These are phyloP conservation scores for Teleopsis dalmanni DNA, from an alignment of 1,140 invertebrate species.

Conservation along the genomic window DNA sequence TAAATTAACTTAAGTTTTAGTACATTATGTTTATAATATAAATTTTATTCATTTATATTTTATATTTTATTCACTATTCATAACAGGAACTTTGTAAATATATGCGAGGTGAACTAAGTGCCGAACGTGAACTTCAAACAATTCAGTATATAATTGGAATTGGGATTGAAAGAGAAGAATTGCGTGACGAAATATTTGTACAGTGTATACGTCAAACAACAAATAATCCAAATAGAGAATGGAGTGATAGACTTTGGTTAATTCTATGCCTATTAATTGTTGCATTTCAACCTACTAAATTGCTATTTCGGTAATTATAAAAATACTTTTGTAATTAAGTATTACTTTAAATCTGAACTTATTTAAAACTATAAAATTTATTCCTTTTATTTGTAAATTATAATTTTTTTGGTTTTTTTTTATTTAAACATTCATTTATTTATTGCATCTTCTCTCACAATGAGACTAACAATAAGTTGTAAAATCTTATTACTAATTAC, in stretches of 20 bases:
- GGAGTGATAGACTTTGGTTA: constrained; percentile 78
- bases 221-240: constrained; percentile 75
- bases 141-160: constrained; percentile 80
- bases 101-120: constrained; percentile 73
- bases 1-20: too few species aligned
- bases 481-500: too few species aligned
- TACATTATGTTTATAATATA: too few species aligned
- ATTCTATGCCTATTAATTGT: constrained; percentile 82
- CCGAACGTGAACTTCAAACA: constrained; percentile 69
- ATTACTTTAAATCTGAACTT: too few species aligned
- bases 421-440: too few species aligned
- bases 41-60: too few species aligned
- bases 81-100: constrained; percentile 79
- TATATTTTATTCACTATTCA: background rate
- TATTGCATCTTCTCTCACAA: too few species aligned
- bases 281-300: constrained; percentile 85
- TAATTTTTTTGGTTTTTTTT: too few species aligned
- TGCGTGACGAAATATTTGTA: constrained; percentile 82
- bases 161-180: constrained; percentile 79
- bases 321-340: background rate
- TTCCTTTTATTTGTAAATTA: too few species aligned
- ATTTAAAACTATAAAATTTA: too few species aligned
- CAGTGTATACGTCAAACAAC: constrained; percentile 80
- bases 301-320: constrained; percentile 55
- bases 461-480: too few species aligned